A percentile compares a stretch with the other conserved stretches of the same genome.
Conservation (phyloP, 1,140 invertebrate genomes). For the Neelides sp. region DNA sequence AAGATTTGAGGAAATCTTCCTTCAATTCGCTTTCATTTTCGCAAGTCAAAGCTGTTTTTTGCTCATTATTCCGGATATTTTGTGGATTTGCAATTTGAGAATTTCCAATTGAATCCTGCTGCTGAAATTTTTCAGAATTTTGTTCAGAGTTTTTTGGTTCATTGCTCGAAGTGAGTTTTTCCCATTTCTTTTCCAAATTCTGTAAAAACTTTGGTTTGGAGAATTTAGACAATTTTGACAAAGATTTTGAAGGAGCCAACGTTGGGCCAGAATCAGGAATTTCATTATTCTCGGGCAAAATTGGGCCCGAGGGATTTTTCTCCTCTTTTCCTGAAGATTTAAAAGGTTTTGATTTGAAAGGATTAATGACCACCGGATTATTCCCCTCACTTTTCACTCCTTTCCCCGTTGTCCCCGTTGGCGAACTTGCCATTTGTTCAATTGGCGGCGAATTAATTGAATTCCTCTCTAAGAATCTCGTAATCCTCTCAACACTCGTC, state of each 20-base stretch:
- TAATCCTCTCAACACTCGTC: constrained; percentile 28
- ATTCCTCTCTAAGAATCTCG: constrained; percentile 23
- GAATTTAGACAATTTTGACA: constrained; percentile 50
- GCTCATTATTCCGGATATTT: too few relatives aligned
- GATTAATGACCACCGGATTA: too few relatives aligned
- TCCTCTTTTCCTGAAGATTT: constrained; percentile 2
- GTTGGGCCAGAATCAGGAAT: background rate
- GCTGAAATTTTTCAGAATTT: too few relatives aligned
- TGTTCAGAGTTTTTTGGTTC: background rate
- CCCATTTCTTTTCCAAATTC: constrained; percentile 39
- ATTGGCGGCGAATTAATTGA: constrained; percentile 5
- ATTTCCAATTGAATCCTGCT: too few relatives aligned
- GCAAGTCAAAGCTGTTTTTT: too few relatives aligned
- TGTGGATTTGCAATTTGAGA: too few relatives aligned
- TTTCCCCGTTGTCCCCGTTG: too few relatives aligned
- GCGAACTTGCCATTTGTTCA: too few relatives aligned
- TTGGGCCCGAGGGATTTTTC: background rate
- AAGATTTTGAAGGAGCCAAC: background rate
- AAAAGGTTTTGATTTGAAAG: background rate
- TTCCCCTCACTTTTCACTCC: too few relatives aligned
- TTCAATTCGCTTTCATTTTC: too few relatives aligned
- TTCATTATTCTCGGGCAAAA: background rate
- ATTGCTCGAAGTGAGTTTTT: constrained; percentile 35
- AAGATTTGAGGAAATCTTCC: too few relatives aligned
- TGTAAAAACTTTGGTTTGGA: constrained; percentile 36